Base-by-base conservation (phyloP, 2,797 vertebrate genomes). In the Synanceia verrucosa region DNA sequence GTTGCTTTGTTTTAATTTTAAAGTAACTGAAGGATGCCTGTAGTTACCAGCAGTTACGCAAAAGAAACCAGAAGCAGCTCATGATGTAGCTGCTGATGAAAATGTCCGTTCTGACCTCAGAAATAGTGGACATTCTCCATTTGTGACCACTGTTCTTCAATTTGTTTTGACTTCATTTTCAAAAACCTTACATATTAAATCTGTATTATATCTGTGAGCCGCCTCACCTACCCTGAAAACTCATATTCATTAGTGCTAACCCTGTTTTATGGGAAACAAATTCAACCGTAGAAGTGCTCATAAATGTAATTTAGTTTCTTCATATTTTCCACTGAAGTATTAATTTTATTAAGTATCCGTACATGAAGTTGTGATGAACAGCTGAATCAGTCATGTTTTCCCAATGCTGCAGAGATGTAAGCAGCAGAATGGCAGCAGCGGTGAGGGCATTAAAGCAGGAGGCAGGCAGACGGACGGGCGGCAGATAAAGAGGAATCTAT, bases 401-500 rank as follows among this genome's bases (percentile, higher is more conserved):
- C 43, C 39, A 31, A 43, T 6, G 8, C 19, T 28, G 0, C 53
- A 18, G 31, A 26, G 50, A 67, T 63, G 19, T 13, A 2, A 72
- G 67, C 61, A 47, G 68, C 41, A 23, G 56, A 78, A 50, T 28
- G 43, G 74, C 59, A 73, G 70, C 57, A 58, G 67, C 13, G 2
- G 31, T 36, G 66, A 70, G 58, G 80, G 83, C 82, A 85, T 86
- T 78, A 83, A 87, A 82, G 73, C 73, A 79, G 77, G 81, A 76
- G 71, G 75, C 82, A 55, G 79, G 88, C 90, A 92, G 91, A 91
- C 91, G 86, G 88, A 76, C 88, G 43, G 91, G 91, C 91, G 87
- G 88, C 94, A 94, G 93, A 96, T 94, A 94, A 94, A 93, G 94
- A 93, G 76, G 89, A 92, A 94, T 94, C 94, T 94, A 96, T 97